These are phyloP conservation scores for Acronicta leporina DNA, from an alignment of 2,888 invertebrate genomes.

Conservation along the genomic window DNA sequence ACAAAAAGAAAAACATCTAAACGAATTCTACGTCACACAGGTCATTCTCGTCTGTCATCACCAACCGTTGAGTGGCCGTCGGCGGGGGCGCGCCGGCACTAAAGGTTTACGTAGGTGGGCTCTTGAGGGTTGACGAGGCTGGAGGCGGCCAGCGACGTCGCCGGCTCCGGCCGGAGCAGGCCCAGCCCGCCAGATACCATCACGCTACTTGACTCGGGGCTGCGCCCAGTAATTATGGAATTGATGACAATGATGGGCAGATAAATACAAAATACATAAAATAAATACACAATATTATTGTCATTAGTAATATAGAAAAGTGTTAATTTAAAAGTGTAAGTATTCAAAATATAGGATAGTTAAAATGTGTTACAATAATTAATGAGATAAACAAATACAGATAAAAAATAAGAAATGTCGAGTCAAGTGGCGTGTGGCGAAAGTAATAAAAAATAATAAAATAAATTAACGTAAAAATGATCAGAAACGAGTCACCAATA, in stretches of 20 bases:
- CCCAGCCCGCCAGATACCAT: slow-evolving; percentile 85
- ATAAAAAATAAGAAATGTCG: slow-evolving; percentile 45
- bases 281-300: background rate
- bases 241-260: slow-evolving; percentile 2
- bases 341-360: no score
- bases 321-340: background rate
- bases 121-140: slow-evolving; percentile 92
- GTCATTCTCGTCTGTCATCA: slow-evolving; percentile 59
- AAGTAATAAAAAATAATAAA: slow-evolving; percentile 57
- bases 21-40: slow-evolving; percentile 52
- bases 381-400: slow-evolving; percentile 19
- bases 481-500: slow-evolving; percentile 77
- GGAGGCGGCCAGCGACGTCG: slow-evolving; percentile 82
- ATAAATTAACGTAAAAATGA: slow-evolving; percentile 60
- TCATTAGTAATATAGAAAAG: slow-evolving; percentile 1
- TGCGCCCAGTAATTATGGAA: slow-evolving; percentile 53
- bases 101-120: slow-evolving; percentile 98
- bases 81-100: slow-evolving; percentile 90
- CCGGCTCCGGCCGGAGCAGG: slow-evolving; percentile 88
- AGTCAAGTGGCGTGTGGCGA: slow-evolving; percentile 80
- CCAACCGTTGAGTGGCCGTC: slow-evolving; percentile 79
- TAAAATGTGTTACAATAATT: slow-evolving; percentile 16
- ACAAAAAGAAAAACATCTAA: slow-evolving; percentile 33
- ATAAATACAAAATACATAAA: background rate
- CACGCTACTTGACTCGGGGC: slow-evolving; percentile 90